Base-by-base conservation (phyloP, 1,140 invertebrate genomes). In the Drosophila yakuba region DNA sequence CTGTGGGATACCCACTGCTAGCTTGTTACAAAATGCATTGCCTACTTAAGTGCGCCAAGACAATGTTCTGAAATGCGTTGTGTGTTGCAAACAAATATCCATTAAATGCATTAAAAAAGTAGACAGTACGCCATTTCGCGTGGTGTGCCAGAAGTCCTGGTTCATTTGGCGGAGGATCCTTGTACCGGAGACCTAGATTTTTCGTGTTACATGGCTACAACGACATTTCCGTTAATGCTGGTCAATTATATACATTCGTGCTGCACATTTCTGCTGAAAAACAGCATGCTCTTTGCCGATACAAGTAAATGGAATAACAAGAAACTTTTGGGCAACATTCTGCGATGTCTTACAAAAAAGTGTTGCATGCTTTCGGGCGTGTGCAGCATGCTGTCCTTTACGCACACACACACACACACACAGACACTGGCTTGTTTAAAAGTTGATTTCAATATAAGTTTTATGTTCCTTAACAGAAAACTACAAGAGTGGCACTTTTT, bases 381-480 rank as follows among this genome's bases (percentile, higher is more conserved):
- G 48, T 50, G 25, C n/a, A 10, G 25, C 25, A 50, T 3, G n/a
- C n/a, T 8, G 14, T 43, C 41, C 23, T 3, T 12, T 3, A 32
- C 7, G 3, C 23, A 14, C 44, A 23, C 44, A 45, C 44, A 45
- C 23, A 14, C 44, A 23, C 44, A 45, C 44, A 45, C 44, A 6
- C 12, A 23, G 5, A 32, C 48, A 17, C 15, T 17, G 48, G 25
- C 48, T 50, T 50, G 48, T 50, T 50, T 4, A 28, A 50, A 50
- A 50, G 48, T 50, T 50, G 48, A 50, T 50, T 50, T 50, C 48
- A 50, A 50, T 50, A 32, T 50, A 50, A 50, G 17, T 17, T 17
- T 17, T 17, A 17, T 17, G 17, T 17, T 17, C 17, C 17, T 1
- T 17, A 17, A 17, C 17, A 17, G 17, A 17, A 1, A 17, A 17